These are phyloP conservation scores for Endotricha flammealis DNA, from an alignment of 2,888 invertebrate species.

Conservation along the genomic window DNA sequence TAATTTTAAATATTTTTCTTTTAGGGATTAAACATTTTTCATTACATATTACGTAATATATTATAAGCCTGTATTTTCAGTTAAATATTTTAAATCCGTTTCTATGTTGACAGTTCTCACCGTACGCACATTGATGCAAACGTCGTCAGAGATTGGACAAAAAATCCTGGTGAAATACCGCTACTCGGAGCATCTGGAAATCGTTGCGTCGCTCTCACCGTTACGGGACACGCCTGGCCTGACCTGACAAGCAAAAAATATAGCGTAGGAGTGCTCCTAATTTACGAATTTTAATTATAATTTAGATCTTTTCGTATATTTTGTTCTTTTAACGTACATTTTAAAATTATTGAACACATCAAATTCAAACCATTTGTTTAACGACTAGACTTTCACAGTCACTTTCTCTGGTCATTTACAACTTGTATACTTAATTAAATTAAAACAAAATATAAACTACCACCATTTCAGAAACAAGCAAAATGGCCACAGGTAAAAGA, in stretches of 20 bases:
- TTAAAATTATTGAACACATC: too few relatives aligned
- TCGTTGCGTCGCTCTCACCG: constrained; percentile 66
- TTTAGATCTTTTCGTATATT: too few relatives aligned
- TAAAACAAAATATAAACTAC: too few relatives aligned
- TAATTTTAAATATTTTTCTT: too few relatives aligned
- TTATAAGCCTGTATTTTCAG: background rate
- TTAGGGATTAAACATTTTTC: too few relatives aligned
- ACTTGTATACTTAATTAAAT: too few relatives aligned
- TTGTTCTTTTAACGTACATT: too few relatives aligned
- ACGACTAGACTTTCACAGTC: too few relatives aligned
- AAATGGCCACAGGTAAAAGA: too few relatives aligned
- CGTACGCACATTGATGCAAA: constrained; percentile 33
- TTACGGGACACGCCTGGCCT: constrained; percentile 37
- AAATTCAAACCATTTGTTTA: too few relatives aligned
- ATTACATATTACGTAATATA: background rate
- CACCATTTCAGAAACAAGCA: too few relatives aligned
- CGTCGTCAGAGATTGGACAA: constrained; percentile 40
- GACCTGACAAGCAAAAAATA: constrained; percentile 45
- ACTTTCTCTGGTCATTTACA: too few relatives aligned
- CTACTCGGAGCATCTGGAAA: constrained; percentile 70
- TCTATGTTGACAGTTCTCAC: constrained; percentile 31
- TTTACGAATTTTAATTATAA: background rate
- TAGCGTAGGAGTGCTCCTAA: constrained; percentile 1
- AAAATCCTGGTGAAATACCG: constrained; percentile 64
- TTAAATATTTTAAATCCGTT: background rate